A percentile compares a stretch with the other conserved stretches of the same genome.
phyloP scores from a whole-genome alignment of 2,797 vertebrate genomes.

The Sarcoramphus papa region DNA sequence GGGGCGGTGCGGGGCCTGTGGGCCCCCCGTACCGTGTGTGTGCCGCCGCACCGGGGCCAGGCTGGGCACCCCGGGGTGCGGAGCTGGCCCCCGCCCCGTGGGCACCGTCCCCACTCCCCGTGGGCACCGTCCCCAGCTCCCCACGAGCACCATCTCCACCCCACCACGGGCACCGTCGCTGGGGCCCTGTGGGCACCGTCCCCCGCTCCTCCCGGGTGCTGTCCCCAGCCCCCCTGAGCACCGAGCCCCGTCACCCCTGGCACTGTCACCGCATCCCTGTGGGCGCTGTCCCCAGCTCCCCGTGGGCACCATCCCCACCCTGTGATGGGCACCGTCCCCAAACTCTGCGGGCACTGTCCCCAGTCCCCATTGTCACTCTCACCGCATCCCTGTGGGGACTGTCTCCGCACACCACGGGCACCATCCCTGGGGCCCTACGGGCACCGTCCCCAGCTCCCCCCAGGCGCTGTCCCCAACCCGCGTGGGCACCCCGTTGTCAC shows the following conservation, averaged over 20 bases:
- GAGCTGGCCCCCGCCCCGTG: background rate
- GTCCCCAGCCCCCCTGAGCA: background rate
- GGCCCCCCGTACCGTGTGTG: background rate
- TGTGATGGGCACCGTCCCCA: background rate
- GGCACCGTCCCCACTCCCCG: background rate
- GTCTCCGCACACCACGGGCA: background rate
- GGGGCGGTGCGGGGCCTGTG: background rate
- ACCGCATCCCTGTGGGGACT: background rate
- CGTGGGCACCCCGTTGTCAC: background rate
- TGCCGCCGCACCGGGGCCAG: background rate
- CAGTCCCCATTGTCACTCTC: background rate
- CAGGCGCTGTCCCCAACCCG: background rate
- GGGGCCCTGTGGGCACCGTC: background rate
- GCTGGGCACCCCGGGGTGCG: background rate
- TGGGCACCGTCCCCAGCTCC: background rate
- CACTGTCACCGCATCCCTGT: background rate
- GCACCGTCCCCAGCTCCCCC: background rate
- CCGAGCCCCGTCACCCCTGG: background rate
- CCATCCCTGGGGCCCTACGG: background rate
- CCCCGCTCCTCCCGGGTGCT: background rate
- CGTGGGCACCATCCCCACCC: background rate
- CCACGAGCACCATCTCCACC: background rate
- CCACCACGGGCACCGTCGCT: background rate
- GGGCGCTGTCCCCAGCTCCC: background rate
- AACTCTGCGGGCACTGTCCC: background rate